Conservation (phyloP, 2,797 vertebrate genomes). For the Chaunax sp. region DNA sequence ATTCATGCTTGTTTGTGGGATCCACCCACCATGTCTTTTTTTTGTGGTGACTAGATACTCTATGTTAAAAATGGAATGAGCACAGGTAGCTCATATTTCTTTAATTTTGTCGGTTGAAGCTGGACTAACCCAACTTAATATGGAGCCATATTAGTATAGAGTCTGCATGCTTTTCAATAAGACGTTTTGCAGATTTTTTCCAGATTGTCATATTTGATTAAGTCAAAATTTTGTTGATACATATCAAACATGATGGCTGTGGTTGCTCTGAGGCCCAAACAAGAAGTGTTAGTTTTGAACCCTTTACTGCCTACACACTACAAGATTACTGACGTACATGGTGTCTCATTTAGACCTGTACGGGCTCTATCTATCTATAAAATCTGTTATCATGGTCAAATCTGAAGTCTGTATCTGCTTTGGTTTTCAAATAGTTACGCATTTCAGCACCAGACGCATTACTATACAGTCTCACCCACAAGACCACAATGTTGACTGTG, state of each 20-base stretch:
- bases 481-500: constrained; percentile 22
- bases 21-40: constrained; percentile 46
- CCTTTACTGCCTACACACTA: neutral
- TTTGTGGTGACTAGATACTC: constrained; percentile 35
- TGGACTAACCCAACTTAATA: neutral
- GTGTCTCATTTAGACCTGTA: neutral
- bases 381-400: constrained; percentile 25
- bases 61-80: too few relatives aligned
- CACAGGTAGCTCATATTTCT: too few relatives aligned
- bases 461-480: constrained; percentile 34
- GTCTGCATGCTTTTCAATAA: neutral
- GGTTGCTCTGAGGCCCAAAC: neutral
- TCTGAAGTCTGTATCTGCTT: constrained; percentile 30
- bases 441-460: constrained; percentile 5
- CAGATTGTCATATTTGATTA: constrained; percentile 1
- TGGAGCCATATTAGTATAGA: neutral
- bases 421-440: constrained; percentile 6
- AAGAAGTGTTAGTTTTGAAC: neutral
- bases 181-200: neutral
- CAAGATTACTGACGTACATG: neutral
- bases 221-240: neutral
- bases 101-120: neutral
- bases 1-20: neutral
- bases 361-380: neutral
- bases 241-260: neutral